Evolutionary conservation across 1,140 invertebrate genomes (phyloP).

Genomic region (Sycophila sp.): DNA sequence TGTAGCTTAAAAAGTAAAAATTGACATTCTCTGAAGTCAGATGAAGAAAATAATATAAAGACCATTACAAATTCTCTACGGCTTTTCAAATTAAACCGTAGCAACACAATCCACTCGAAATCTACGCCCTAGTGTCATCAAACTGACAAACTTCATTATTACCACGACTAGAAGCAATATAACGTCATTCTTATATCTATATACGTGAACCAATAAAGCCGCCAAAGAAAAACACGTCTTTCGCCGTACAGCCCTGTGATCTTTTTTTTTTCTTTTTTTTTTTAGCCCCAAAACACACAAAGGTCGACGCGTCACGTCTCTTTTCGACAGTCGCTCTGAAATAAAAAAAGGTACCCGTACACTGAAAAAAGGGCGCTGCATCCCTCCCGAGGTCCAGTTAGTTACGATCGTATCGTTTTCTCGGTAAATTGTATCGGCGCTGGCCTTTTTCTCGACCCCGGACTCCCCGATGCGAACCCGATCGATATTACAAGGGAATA

Average conservation of each 20-base stretch:
- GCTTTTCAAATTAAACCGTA: no score
- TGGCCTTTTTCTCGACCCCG: neutral
- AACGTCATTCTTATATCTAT: neutral
- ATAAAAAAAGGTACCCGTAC: neutral
- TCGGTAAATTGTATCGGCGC: no score
- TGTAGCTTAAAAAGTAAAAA: no score
- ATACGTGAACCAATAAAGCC: neutral
- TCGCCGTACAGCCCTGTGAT: neutral
- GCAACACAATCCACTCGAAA: neutral
- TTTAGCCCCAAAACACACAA: neutral
- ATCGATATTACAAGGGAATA: constrained; percentile 19
- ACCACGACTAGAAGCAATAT: neutral
- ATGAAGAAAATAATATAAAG: no score
- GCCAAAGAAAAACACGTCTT: neutral
- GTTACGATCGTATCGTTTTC: constrained; percentile 25
- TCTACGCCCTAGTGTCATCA: neutral
- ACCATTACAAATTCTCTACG: no score
- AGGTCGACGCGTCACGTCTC: neutral
- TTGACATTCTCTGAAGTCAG: no score
- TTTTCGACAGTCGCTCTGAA: neutral
- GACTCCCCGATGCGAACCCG: constrained; percentile 14
- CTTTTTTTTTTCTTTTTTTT: neutral
- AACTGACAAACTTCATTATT: neutral
- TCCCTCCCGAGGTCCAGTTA: neutral
- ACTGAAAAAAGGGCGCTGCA: neutral